Evolutionary conservation across 2,888 invertebrate species (phyloP).

Genomic region (Panzeria rudis): DNA sequence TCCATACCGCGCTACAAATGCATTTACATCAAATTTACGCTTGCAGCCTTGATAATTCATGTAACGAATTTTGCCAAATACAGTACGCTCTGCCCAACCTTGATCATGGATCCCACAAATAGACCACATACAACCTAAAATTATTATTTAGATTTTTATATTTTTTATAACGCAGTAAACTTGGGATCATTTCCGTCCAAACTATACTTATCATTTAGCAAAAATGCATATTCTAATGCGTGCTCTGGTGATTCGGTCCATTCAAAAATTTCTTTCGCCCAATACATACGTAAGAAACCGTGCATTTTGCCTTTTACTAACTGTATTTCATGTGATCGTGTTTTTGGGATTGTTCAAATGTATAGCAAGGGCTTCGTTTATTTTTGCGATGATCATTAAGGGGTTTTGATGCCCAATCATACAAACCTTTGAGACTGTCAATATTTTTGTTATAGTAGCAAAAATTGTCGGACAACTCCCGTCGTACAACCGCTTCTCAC

Average conservation of each 20-base stretch:
- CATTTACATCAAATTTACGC: constrained; percentile 92
- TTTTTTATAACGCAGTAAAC: constrained; percentile 72
- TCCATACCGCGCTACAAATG: constrained; percentile 88
- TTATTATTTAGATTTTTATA: neutral
- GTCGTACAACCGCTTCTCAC: constrained; percentile 93
- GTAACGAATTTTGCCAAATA: constrained; percentile 95
- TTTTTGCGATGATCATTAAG: constrained; percentile 91
- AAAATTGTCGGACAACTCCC: constrained; percentile 95
- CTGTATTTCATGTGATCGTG: constrained; percentile 94
- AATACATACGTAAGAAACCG: constrained; percentile 96
- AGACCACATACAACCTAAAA: constrained; percentile 95
- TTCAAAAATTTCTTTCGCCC: constrained; percentile 97
- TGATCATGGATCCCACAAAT: constrained; percentile 96
- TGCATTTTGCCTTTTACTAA: constrained; percentile 94
- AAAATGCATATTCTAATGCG: constrained; percentile 90
- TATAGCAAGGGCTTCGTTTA: constrained; percentile 90
- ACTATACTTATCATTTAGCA: constrained; percentile 94
- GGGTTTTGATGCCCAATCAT: constrained; percentile 92
- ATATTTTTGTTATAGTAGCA: constrained; percentile 94
- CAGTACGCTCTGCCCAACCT: constrained; percentile 92
- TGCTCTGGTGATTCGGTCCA: constrained; percentile 93
- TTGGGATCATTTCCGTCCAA: constrained; percentile 95
- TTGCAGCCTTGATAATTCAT: constrained; percentile 96
- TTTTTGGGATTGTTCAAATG: constrained; percentile 88
- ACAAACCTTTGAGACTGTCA: constrained; percentile 90